Percentiles rank a stretch among this genome's conserved stretches.
phyloP scores from a whole-genome alignment of 1,140 invertebrate genomes.

The Nixonia krombeini region DNA sequence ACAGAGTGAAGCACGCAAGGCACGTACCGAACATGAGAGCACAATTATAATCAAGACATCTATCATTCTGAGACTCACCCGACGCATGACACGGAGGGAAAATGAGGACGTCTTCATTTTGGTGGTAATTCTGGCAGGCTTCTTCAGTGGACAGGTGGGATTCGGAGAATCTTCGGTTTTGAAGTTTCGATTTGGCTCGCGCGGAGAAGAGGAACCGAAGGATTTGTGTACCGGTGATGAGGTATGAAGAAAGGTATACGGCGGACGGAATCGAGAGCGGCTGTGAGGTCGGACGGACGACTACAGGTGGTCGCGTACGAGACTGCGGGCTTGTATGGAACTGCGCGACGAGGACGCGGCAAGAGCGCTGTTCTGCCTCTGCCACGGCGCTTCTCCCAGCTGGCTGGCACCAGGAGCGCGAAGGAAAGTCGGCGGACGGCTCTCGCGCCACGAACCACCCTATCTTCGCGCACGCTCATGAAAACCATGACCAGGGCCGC shows the following conservation, averaged over 20 bases:
- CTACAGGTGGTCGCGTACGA: constrained; percentile 68
- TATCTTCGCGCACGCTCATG: constrained; percentile 59
- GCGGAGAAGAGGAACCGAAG: background rate
- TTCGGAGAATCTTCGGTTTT: background rate
- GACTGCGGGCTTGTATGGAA: no score
- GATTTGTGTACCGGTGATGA: no score
- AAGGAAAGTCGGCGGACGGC: constrained; percentile 15
- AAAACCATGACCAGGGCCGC: constrained; percentile 55
- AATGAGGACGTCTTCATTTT: constrained; percentile 86
- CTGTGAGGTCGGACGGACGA: constrained; percentile 41
- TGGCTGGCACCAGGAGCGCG: background rate
- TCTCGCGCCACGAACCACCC: constrained; percentile 43
- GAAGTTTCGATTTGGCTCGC: constrained; percentile 10
- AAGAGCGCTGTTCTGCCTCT: no score
- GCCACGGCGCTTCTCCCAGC: no score
- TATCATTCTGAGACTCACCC: constrained; percentile 74
- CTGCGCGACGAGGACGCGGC: no score
- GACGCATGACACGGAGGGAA: constrained; percentile 82
- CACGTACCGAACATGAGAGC: constrained; percentile 10
- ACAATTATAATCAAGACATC: constrained; percentile 7
- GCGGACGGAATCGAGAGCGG: constrained; percentile 1
- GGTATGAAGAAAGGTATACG: no score
- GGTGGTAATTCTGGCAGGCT: constrained; percentile 61
- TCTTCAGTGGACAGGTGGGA: background rate
- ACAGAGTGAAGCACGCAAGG: background rate